A percentile compares a stretch with the other conserved stretches of the same genome.
phyloP scores from a whole-genome alignment of 1,140 invertebrate species.

The Micrasema minimum region DNA sequence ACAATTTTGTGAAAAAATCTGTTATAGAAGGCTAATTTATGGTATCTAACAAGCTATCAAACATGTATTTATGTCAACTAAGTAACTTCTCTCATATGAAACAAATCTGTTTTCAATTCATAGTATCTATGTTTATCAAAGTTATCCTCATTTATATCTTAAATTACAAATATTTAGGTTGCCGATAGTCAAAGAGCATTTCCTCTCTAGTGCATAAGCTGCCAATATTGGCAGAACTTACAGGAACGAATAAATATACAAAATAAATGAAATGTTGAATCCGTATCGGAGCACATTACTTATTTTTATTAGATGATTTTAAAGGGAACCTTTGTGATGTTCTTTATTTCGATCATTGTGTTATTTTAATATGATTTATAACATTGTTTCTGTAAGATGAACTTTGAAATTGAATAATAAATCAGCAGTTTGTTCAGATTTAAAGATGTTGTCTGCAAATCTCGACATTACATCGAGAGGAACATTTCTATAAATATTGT shows the following conservation, averaged over 20 bases:
- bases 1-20: no score
- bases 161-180: not conserved
- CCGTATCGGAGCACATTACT: conserved; percentile 9
- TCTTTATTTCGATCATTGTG: not conserved
- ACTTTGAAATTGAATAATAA: not conserved
- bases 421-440: not conserved
- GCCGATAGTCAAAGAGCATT: not conserved
- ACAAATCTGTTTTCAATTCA: no score
- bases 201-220: no score
- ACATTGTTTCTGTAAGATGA: no score
- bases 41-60: no score
- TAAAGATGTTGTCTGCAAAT: not conserved
- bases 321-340: conserved; percentile 13
- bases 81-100: no score
- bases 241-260: not conserved
- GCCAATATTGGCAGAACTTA: conserved; percentile 2
- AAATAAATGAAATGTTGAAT: conserved; percentile 4
- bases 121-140: no score
- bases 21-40: no score
- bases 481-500: conserved; percentile 23
- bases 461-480: conserved; percentile 24
- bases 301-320: not conserved
- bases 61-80: no score
- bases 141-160: no score
- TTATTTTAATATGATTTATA: not conserved